A percentile compares a stretch with the other conserved stretches of the same genome.
These are phyloP conservation scores for Pedetes capensis DNA, from an alignment of 2,113 vertebrate species.

Conservation along the genomic window DNA sequence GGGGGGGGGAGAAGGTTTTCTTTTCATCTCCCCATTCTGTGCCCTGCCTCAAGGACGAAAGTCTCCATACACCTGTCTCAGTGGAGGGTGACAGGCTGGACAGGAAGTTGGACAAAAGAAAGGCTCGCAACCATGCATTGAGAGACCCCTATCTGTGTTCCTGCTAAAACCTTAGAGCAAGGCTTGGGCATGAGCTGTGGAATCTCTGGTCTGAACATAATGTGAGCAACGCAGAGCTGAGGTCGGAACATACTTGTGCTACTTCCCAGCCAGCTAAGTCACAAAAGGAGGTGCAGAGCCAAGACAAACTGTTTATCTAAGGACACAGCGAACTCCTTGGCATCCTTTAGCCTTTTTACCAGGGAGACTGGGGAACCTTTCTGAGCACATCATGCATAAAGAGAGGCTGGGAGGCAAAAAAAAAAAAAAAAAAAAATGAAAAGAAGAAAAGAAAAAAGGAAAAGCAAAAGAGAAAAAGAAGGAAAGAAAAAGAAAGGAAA, in stretches of 20 bases:
- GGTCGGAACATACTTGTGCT: constrained; percentile 58
- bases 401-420: background rate
- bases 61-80: fast-evolving
- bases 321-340: constrained; percentile 79
- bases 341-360: constrained; percentile 78
- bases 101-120: no score
- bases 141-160: background rate
- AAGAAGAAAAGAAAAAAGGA: background rate
- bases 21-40: constrained; percentile 41
- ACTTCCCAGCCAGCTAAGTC: constrained; percentile 79
- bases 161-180: background rate
- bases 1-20: constrained; percentile 51
- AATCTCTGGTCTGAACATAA: constrained; percentile 67
- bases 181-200: background rate
- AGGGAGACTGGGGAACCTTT: constrained; percentile 65
- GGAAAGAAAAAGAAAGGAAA: constrained; percentile 7
- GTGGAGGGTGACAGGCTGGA: background rate
- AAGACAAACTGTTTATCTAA: constrained; percentile 76
- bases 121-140: no score
- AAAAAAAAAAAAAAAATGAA: background rate
- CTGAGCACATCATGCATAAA: background rate
- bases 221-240: constrained; percentile 31
- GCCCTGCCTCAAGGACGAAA: background rate
- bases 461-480: no score
- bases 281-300: constrained; percentile 77